phyloP scores from a whole-genome alignment of 2,113 vertebrate genomes.

The Otis tarda region DNA sequence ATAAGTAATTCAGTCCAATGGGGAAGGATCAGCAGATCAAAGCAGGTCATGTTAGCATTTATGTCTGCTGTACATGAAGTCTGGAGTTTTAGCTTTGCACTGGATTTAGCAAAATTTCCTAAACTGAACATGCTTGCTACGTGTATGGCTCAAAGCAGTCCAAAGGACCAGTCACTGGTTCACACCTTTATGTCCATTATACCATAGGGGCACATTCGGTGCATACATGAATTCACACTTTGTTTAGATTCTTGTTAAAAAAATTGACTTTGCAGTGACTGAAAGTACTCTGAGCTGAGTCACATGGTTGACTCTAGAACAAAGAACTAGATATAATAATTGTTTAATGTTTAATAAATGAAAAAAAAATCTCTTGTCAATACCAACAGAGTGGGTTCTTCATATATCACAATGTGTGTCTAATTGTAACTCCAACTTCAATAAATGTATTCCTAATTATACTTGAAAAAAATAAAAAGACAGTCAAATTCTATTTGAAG shows the following conservation, averaged over 20 bases:
- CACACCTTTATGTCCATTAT: rapidly evolving
- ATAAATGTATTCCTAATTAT: neutral
- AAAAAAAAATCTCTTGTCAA: neutral
- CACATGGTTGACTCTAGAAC: neutral
- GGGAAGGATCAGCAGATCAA: neutral
- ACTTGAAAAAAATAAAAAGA: neutral
- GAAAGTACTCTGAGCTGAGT: neutral
- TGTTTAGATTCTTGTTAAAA: neutral
- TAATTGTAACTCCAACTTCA: neutral
- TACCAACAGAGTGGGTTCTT: neutral
- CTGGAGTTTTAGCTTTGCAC: neutral
- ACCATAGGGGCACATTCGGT: neutral
- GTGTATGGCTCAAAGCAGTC: neutral
- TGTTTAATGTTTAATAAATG: neutral
- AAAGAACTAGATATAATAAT: neutral
- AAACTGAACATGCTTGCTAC: neutral
- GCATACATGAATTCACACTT: neutral
- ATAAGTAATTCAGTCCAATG: neutral
- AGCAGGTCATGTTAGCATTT: neutral
- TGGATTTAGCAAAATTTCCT: neutral
- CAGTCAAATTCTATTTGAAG: neutral
- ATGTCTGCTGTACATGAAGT: neutral
- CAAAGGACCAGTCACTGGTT: neutral
- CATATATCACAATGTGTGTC: neutral
- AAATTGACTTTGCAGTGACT: neutral